Base-by-base conservation (phyloP, 2,113 vertebrate species). In the Macaca nemestrina region DNA sequence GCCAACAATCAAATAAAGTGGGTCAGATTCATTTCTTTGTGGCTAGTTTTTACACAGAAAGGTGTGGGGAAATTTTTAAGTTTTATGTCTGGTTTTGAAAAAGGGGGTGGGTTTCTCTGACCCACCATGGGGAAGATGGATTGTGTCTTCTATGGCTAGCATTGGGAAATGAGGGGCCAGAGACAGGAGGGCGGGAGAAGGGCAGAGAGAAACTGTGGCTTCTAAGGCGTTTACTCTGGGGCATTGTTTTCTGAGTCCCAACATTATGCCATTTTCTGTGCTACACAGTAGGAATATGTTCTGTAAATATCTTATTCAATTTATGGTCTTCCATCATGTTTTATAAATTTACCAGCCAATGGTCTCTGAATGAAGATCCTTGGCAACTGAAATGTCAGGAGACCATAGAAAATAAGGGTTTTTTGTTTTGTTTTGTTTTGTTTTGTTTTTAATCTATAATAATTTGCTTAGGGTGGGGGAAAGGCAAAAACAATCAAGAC, bases 341-440 rank as follows among this genome's bases (percentile, higher is more conserved):
- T 97, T 97, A 38, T 94, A 32, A 55, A 90, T 40, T 75, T 92
- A 57, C 10, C 94, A 98, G 64, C 81, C 92, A 95, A 84, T 98
- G 38, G 75, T 94, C 57, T 96, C 82, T 90, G 84, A 98, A 98
- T 88, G 87, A 95, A 81, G 35, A 80, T 88, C 92, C 57, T 98
- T 48, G 23, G 40, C 97, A 98, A 87, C 93, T 93, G 94, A 98
- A 98, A 85, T 96, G 38, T 97, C 88, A 96, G 50, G 96, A 97
- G 27, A 94, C 12, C 16, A 95, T 80, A 86, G 43, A 94, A 97
- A 43, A 48, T 73, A 67, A 91, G 23, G 43, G 43, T 43, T 43
- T 43, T 43, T 43, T 43, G 43, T 43, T 43, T 43, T 43, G 68
- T 32, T 30, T 25, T 80, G 20, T 95, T 17, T 50, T 3, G 20